Evolutionary conservation across 2,888 invertebrate species (phyloP), one percentile per base, ranked within the genome.

Genomic region (Catocala nupta): DNA sequence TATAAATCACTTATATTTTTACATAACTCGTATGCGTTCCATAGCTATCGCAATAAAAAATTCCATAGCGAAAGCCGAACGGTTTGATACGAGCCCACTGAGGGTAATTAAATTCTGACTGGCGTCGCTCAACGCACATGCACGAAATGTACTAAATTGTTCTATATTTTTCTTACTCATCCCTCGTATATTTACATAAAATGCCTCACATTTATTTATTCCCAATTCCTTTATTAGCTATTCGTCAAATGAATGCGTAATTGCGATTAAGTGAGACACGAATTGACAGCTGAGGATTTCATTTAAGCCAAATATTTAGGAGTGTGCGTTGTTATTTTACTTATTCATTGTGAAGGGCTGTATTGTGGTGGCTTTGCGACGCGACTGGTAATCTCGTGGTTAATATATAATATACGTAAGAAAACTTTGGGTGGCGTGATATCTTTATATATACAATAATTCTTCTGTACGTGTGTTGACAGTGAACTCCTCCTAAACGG

Each of bases 21-120:
- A 48, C 58, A 67, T 58, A 57, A 47, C 55, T 70, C 57, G 53
- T 58, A 67, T 65, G 56, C 48, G 52, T 63, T 65, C 59, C 67
- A n/a, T 47, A 59, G 52, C 67, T 73, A 73, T 73, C 72, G 74
- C 75, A 75, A 82, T 76, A 80, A 77, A 80, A 77, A 80, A 83
- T 80, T 81, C 80, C 78, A 78, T 71, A 59, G 65, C 56, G 62
- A 71, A 81, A 81, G 58, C 79, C 78, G 70, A 59, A 49, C 58
- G 42, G 42, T 55, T 57, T 68, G 59, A 73, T 74, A 80, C 71
- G 71, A 74, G 62, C 68, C 75, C 70, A 71, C 60, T 16, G 69
- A 62, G 70, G 80, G 78, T 84, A 83, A 84, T 84, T 84, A 83
- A 75, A 84, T 84, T 84, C 77, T 78, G 67, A 62, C 71, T 78